Percentiles rank a stretch among this genome's conserved stretches.
Conservation (phyloP, 2,113 vertebrate genomes). For the Anseranas semipalmata region DNA sequence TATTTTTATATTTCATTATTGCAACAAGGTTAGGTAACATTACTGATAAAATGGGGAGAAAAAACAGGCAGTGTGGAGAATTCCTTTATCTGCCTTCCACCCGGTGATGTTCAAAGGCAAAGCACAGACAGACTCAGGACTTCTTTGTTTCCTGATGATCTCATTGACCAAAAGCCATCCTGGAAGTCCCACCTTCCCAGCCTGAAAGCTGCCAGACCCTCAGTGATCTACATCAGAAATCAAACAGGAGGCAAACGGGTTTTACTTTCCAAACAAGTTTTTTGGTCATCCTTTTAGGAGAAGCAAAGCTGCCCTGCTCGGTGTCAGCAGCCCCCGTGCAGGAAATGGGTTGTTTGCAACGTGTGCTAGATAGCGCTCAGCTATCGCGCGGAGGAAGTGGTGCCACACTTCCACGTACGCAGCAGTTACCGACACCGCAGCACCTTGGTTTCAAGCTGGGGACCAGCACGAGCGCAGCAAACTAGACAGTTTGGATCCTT, state of each 20-base stretch:
- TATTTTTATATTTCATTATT: background rate
- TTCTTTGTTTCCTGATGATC: background rate
- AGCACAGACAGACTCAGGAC: background rate
- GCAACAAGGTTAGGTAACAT: background rate
- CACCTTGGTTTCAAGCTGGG: background rate
- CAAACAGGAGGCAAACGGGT: background rate
- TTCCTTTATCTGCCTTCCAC: background rate
- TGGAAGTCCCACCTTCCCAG: background rate
- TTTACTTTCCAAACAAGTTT: background rate
- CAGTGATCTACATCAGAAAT: background rate
- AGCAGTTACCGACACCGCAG: background rate
- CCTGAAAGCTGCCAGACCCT: background rate
- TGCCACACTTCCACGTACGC: background rate
- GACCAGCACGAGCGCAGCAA: fast-evolving
- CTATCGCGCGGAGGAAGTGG: background rate
- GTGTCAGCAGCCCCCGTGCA: background rate
- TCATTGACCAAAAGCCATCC: background rate
- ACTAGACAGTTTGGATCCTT: background rate
- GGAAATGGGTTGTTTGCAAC: background rate
- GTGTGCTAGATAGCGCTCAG: background rate
- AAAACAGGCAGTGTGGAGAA: background rate
- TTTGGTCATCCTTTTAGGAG: background rate
- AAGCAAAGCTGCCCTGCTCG: background rate
- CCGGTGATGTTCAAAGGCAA: background rate
- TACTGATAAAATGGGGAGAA: background rate